Conservation (phyloP, 1,140 invertebrate genomes). For the Drosophila sturtevanti region DNA sequence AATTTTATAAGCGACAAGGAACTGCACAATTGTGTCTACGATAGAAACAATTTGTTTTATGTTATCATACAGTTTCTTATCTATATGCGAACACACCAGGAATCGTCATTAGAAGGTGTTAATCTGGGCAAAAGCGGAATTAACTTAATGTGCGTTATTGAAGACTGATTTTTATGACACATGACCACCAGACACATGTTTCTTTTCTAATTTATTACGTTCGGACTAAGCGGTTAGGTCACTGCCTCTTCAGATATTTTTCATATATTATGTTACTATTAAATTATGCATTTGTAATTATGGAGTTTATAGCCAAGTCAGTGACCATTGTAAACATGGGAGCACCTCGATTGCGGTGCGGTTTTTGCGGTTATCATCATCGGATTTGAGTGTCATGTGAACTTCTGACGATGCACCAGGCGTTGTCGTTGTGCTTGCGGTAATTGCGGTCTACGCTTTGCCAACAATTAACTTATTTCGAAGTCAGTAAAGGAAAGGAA, state of each 20-base stretch:
- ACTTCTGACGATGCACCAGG: slow-evolving; percentile 37
- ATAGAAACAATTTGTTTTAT: slow-evolving; percentile 92
- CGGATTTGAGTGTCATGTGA: slow-evolving; percentile 38
- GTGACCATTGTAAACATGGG: slow-evolving; percentile 42
- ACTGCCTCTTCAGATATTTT: slow-evolving; percentile 22
- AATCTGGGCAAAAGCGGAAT: slow-evolving; percentile 91
- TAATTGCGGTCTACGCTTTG: slow-evolving; percentile 62
- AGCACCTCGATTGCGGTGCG: slow-evolving; percentile 21
- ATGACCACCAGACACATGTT: no score
- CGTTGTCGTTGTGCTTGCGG: slow-evolving; percentile 41
- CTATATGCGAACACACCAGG: slow-evolving; percentile 88
- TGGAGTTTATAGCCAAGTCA: slow-evolving; percentile 57
- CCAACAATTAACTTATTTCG: slow-evolving; percentile 71
- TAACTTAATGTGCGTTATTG: slow-evolving; percentile 91
- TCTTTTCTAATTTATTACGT: neutral
- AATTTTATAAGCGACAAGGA: slow-evolving; percentile 82
- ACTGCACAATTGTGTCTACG: slow-evolving; percentile 84
- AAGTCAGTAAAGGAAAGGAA: slow-evolving; percentile 41
- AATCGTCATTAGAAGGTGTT: slow-evolving; percentile 90
- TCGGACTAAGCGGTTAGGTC: neutral
- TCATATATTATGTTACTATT: slow-evolving; percentile 45
- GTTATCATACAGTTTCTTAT: slow-evolving; percentile 91
- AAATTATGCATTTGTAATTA: slow-evolving; percentile 76
- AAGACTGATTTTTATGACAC: slow-evolving; percentile 75
- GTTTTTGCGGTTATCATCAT: slow-evolving; percentile 53